Conservation (phyloP, 2,888 invertebrate species). For the Physocephala rufipes region DNA sequence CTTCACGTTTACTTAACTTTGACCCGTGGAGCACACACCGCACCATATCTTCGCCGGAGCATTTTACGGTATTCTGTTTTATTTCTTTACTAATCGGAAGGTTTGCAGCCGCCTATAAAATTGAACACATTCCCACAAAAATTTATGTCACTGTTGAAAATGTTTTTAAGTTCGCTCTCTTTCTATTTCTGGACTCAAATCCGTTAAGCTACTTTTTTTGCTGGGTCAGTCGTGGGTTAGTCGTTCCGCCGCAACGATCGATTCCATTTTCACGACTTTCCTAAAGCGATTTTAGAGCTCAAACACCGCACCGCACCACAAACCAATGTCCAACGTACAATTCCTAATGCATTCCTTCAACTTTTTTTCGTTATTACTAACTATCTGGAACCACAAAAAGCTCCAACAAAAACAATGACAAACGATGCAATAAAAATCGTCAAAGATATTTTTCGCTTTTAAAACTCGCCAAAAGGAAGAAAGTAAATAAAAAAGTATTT, state of each 20-base stretch:
- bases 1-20: conserved; percentile 3
- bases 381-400: background rate
- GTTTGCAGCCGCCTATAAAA: conserved; percentile 2
- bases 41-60: no score
- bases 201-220: conserved; percentile 2
- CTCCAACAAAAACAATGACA: conserved; percentile 13
- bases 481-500: conserved; percentile 16
- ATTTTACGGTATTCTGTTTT: background rate
- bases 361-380: no score
- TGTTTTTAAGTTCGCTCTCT: no score
- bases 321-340: no score
- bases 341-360: no score
- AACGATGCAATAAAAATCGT: conserved; percentile 8
- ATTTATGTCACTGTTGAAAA: background rate
- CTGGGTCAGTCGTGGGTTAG: background rate
- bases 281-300: background rate
- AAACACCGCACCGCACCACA: no score
- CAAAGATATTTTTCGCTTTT: conserved; percentile 17
- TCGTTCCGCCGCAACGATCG: background rate
- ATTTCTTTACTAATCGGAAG: conserved; percentile 1
- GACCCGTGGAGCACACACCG: conserved; percentile 5
- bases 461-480: conserved; percentile 23
- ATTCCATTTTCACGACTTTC: background rate
- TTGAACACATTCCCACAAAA: conserved; percentile 10
- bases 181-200: no score